A percentile compares a stretch with the other conserved stretches of the same genome.
Conservation (phyloP, 2,888 invertebrate species). For the Chrysina gloriosa region DNA sequence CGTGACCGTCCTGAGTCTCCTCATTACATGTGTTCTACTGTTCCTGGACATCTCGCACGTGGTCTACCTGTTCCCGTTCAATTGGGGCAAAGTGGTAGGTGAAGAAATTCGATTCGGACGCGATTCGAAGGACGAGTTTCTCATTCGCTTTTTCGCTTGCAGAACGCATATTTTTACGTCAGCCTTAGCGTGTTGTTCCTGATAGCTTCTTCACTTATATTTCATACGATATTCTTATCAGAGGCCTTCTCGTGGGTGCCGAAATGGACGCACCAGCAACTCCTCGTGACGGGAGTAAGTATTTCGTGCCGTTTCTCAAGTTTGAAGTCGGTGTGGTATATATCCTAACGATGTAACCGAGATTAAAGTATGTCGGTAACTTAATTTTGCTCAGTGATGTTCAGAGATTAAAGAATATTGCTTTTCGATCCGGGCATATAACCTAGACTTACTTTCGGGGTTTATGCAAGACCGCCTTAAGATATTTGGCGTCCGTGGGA, state of each 20-base stretch:
- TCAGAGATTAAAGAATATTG: no score
- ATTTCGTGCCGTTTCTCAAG: not conserved
- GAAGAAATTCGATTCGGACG: not conserved
- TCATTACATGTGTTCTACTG: constrained; percentile 79
- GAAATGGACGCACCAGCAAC: constrained; percentile 77
- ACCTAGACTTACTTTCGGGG: no score
- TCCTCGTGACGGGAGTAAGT: constrained; percentile 74
- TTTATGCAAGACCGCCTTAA: no score
- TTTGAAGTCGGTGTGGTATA: not conserved
- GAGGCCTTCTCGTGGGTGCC: constrained; percentile 77
- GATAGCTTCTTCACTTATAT: constrained; percentile 76
- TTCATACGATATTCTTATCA: constrained; percentile 75
- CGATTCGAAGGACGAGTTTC: not conserved
- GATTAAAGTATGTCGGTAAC: no score
- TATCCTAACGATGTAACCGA: no score
- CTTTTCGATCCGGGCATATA: no score
- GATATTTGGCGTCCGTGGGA: no score
- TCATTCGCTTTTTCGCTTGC: constrained; percentile 50
- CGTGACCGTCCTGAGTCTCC: constrained; percentile 79
- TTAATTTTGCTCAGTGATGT: no score
- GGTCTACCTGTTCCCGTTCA: constrained; percentile 81
- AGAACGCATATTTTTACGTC: constrained; percentile 81
- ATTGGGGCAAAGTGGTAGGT: constrained; percentile 83
- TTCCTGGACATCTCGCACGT: constrained; percentile 85
- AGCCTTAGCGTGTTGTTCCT: constrained; percentile 79